These are phyloP conservation scores for Leptobrachium ailaonicum DNA, from an alignment of 2,113 vertebrate species.

Conservation along the genomic window DNA sequence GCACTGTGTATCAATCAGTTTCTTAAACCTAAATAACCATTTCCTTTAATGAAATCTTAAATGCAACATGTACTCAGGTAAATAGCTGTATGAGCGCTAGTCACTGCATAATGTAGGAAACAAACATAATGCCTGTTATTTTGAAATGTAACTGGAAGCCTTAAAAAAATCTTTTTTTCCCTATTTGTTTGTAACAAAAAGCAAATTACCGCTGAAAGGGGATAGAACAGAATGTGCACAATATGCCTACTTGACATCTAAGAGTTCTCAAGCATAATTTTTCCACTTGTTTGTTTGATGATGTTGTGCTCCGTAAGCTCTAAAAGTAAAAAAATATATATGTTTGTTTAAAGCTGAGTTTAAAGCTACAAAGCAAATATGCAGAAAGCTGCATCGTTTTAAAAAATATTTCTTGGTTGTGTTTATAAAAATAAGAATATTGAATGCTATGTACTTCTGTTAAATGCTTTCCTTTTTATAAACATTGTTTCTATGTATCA, in stretches of 20 bases:
- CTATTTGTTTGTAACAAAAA: not conserved
- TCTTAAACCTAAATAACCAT: not conserved
- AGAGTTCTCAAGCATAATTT: not conserved
- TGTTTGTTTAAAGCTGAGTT: not conserved
- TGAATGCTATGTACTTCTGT: too few species aligned
- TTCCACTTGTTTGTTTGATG: slow-evolving; percentile 20
- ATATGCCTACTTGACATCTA: slow-evolving; percentile 23
- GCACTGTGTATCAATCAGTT: too few species aligned
- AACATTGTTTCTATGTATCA: too few species aligned
- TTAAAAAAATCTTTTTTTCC: not conserved
- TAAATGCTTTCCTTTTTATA: too few species aligned
- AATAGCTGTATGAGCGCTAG: not conserved
- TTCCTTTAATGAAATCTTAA: not conserved
- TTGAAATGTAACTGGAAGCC: not conserved
- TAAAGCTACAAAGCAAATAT: too few species aligned
- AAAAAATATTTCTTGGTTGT: too few species aligned
- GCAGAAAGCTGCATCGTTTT: too few species aligned
- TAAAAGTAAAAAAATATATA: slow-evolving; percentile 1
- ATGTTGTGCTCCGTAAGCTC: slow-evolving; percentile 18
- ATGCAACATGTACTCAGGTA: not conserved
- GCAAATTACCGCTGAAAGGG: slow-evolving; percentile 20
- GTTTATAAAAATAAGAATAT: too few species aligned
- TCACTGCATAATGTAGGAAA: not conserved
- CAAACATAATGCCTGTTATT: slow-evolving; percentile 12
- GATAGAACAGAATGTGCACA: slow-evolving; percentile 15